phyloP scores from a whole-genome alignment of 1,140 invertebrate genomes.

The Thereuonema tuberculata region DNA sequence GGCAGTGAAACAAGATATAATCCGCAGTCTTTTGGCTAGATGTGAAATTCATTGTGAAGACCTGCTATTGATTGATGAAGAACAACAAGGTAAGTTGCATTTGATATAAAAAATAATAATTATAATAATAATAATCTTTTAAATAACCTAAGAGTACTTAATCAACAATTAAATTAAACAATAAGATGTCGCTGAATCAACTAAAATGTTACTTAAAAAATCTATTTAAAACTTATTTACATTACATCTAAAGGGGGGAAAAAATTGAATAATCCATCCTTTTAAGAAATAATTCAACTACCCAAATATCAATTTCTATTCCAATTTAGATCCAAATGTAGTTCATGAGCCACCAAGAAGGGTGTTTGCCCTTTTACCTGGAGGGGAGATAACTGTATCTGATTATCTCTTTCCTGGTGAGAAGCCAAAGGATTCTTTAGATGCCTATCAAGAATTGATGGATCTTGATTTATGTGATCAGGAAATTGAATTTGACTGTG shows the following conservation, averaged over 20 bases:
- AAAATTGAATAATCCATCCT: no score
- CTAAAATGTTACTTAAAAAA: background rate
- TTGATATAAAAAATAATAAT: background rate
- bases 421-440: conserved; percentile 52
- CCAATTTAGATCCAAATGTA: conserved; percentile 41
- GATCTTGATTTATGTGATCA: conserved; percentile 50
- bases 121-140: background rate
- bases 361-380: conserved; percentile 50
- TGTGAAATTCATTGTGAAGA: conserved; percentile 70
- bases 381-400: conserved; percentile 50
- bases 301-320: no score
- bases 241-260: no score
- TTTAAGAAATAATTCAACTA: no score
- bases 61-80: conserved; percentile 56
- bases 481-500: conserved; percentile 32
- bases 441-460: conserved; percentile 55
- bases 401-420: conserved; percentile 76
- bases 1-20: conserved; percentile 58
- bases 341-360: conserved; percentile 63
- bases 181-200: background rate
- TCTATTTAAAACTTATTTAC: background rate
- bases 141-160: no score
- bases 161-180: background rate
- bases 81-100: conserved; percentile 39
- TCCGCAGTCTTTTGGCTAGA: conserved; percentile 56